A percentile compares a stretch with the other conserved stretches of the same genome.
phyloP scores from a whole-genome alignment of 2,113 vertebrate genomes.

The Okapia johnstoni region DNA sequence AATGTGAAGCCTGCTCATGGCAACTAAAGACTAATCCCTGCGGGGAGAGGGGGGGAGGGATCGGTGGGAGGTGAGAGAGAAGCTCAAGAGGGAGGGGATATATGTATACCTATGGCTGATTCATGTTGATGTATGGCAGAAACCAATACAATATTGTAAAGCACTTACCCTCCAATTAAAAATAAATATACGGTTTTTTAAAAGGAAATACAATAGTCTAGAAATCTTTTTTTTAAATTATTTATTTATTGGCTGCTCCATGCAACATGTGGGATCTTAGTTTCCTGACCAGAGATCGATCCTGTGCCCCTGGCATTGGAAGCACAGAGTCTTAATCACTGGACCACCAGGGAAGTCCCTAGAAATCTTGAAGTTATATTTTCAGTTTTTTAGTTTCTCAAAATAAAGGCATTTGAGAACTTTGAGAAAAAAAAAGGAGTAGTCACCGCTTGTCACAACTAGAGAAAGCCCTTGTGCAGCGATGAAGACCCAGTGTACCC shows the following conservation, averaged over 20 bases:
- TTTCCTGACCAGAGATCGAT: no score
- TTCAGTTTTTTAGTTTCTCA: neutral
- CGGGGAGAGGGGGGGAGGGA: fast-evolving
- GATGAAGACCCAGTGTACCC: neutral
- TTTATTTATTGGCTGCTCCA: no score
- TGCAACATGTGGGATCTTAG: no score
- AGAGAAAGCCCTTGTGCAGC: neutral
- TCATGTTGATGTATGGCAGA: neutral
- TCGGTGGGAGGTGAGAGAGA: neutral
- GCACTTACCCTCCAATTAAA: neutral
- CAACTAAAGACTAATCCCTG: neutral
- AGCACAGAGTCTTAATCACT: no score
- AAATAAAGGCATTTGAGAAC: neutral
- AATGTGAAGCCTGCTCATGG: neutral
- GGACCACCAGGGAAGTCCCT: no score
- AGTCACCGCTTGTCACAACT: neutral
- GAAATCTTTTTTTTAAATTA: no score
- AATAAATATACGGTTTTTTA: neutral
- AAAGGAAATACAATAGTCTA: neutral
- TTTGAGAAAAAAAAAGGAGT: neutral
- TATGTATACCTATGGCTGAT: neutral
- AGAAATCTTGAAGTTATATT: neutral
- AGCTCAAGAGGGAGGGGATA: neutral
- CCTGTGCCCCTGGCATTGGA: no score
- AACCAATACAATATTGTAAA: neutral